Percentiles rank a stretch among this genome's conserved stretches.
Evolutionary conservation across 2,113 vertebrate species (phyloP).

Genomic region (Boulengeromyrus knoepffleri): DNA sequence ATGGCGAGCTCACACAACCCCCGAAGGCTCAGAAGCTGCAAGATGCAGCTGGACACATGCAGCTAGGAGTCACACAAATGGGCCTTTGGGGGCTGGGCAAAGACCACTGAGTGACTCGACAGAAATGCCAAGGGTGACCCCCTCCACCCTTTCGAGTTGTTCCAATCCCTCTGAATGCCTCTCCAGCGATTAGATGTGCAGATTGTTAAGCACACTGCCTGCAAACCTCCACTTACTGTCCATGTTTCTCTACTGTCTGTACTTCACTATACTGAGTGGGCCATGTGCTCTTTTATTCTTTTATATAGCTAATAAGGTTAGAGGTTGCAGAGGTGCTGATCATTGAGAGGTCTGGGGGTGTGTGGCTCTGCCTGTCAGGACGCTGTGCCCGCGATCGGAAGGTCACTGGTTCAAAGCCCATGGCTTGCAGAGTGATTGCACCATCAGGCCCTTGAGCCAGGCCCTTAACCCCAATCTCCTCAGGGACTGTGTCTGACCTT

Average conservation of each 20-base stretch:
- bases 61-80: not conserved
- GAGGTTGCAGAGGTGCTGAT: not conserved
- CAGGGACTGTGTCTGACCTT: not conserved
- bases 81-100: not conserved
- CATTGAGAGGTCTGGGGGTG: not conserved
- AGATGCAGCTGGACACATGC: not conserved
- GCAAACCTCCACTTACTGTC: not conserved
- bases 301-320: not conserved
- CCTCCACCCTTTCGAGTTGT: not conserved
- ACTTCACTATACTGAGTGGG: not conserved
- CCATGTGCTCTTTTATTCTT: not conserved
- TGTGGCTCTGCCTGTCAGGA: not conserved
- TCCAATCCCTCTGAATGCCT: not conserved
- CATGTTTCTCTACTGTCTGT: not conserved
- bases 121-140: not conserved
- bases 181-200: not conserved
- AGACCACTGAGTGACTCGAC: not conserved
- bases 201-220: not conserved
- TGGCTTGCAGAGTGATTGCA: not conserved
- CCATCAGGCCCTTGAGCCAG: not conserved
- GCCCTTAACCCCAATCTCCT: not conserved
- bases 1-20: not conserved
- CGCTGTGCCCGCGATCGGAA: not conserved
- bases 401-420: not conserved
- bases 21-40: not conserved